Conservation (phyloP, 1,140 invertebrate species). For the Brachionus sp. region DNA sequence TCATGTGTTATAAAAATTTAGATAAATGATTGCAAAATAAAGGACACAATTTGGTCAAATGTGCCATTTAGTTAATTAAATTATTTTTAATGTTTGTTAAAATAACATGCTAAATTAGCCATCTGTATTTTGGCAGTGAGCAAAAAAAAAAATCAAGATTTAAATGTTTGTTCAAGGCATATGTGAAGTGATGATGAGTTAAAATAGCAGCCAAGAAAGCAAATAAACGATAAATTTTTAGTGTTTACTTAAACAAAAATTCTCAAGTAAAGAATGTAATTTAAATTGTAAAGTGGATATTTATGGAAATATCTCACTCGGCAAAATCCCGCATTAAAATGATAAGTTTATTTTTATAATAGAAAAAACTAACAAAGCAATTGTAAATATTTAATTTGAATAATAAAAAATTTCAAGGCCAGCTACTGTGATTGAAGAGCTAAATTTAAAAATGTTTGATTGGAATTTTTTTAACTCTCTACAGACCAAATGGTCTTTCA, state of each 20-base stretch:
- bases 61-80: background rate
- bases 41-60: background rate
- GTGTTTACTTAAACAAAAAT: conserved; percentile 19
- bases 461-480: background rate
- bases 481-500: background rate
- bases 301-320: conserved; percentile 23
- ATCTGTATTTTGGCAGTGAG: background rate
- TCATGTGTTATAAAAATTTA: too few relatives aligned
- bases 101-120: background rate
- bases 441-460: background rate
- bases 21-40: too few relatives aligned
- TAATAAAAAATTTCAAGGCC: background rate
- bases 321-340: background rate
- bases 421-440: background rate
- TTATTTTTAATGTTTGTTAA: background rate
- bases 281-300: conserved; percentile 39
- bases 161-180: background rate
- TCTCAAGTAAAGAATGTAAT: background rate
- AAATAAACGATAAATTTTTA: conserved; percentile 1
- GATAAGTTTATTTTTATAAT: background rate
- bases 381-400: conserved; percentile 32
- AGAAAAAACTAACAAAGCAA: background rate
- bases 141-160: background rate
- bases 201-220: conserved; percentile 1
- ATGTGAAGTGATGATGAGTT: background rate